These are phyloP conservation scores for Mohoua ochrocephala DNA, from an alignment of 2,113 vertebrate genomes.

Conservation along the genomic window DNA sequence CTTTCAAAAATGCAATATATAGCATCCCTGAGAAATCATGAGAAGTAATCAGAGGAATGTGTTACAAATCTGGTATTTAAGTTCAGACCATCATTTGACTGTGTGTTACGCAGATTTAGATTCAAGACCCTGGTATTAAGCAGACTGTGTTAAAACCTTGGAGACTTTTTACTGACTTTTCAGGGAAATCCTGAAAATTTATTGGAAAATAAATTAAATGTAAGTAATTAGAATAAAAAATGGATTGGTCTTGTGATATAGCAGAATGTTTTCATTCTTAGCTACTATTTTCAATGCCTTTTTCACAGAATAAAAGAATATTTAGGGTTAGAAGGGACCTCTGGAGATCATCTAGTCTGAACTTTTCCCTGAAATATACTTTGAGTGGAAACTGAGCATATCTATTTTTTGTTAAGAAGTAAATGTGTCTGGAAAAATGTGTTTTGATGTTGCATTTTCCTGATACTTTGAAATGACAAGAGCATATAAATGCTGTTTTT, in stretches of 20 bases:
- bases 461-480: not conserved
- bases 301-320: not conserved
- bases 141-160: not conserved
- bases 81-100: not conserved
- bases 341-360: not conserved
- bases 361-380: not conserved
- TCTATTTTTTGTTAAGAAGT: not conserved
- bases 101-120: not conserved
- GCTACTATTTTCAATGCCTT: not conserved
- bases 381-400: not conserved
- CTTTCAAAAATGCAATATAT: not conserved
- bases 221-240: not conserved
- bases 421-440: not conserved
- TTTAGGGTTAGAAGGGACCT: not conserved
- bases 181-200: not conserved
- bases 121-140: not conserved
- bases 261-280: not conserved
- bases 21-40: not conserved
- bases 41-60: slow-evolving; percentile 23
- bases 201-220: not conserved
- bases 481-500: not conserved
- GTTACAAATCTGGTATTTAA: slow-evolving; percentile 55
- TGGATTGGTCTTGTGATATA: not conserved
- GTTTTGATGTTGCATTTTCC: not conserved
- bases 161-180: not conserved